A percentile compares a stretch with the other conserved stretches of the same genome.
phyloP scores from a whole-genome alignment of 2,113 vertebrate species.

The Vicugna pacos region DNA sequence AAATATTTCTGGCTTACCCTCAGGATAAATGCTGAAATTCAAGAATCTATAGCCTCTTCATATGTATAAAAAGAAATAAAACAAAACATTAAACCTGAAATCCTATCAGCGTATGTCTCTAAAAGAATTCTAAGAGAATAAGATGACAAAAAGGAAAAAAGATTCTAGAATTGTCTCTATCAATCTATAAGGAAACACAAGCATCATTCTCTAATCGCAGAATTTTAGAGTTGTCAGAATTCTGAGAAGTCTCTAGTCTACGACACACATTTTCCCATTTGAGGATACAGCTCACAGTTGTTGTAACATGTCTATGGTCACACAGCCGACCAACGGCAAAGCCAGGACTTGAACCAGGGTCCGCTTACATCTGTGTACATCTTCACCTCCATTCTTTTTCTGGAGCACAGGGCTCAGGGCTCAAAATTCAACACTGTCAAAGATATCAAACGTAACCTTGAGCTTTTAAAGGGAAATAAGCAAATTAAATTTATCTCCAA shows the following conservation, averaged over 20 bases:
- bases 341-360: background rate
- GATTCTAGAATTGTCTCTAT: background rate
- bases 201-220: background rate
- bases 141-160: background rate
- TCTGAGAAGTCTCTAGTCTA: background rate
- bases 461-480: background rate
- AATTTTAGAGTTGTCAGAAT: background rate
- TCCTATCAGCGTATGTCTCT: background rate
- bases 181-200: background rate
- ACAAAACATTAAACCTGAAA: background rate
- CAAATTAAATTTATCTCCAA: background rate
- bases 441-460: background rate
- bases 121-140: background rate
- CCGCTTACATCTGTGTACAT: background rate
- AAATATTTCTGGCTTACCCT: slow-evolving; percentile 16
- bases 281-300: background rate
- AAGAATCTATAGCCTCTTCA: background rate
- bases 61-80: background rate
- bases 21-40: slow-evolving; percentile 34
- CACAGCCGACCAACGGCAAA: background rate
- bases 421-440: background rate
- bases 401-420: background rate
- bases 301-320: background rate
- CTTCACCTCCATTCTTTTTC: background rate
- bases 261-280: background rate